These are phyloP conservation scores for Trogon surrucura DNA, from an alignment of 2,113 vertebrate species.

Conservation along the genomic window DNA sequence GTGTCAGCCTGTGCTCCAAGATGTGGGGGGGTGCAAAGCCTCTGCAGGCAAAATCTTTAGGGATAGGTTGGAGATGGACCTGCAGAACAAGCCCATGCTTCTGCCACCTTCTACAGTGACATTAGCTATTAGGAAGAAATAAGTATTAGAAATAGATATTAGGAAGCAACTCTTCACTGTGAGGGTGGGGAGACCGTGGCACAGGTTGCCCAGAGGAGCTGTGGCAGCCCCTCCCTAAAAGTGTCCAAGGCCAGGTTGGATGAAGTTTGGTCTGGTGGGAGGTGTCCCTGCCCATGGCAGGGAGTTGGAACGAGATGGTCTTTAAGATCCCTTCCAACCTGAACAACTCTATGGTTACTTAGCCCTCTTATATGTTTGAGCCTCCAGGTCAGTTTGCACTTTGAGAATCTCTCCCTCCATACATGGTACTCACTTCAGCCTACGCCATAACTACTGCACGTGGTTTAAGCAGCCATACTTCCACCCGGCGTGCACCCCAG, in stretches of 20 bases:
- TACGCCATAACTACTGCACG: accelerated
- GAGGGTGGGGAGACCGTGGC: no score
- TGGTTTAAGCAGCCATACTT: not conserved
- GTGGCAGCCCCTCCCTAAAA: no score
- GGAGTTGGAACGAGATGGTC: no score
- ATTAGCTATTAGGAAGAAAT: no score
- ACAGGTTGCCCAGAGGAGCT: no score
- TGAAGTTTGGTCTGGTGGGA: no score
- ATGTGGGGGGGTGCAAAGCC: accelerated
- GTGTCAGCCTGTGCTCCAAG: not conserved
- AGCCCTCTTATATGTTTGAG: not conserved
- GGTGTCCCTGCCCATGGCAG: no score
- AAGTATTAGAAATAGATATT: no score
- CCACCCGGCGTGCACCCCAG: not conserved
- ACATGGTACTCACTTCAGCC: accelerated
- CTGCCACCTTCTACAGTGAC: not conserved
- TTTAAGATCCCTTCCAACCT: no score
- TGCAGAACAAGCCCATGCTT: not conserved
- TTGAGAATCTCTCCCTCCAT: not conserved
- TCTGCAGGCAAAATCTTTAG: not conserved
- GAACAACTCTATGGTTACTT: no score
- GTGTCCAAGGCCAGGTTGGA: no score
- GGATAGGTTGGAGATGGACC: not conserved
- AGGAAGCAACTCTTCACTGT: no score
- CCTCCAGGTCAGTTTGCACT: not conserved